Evolutionary conservation across 2,888 invertebrate species (phyloP), one percentile per base, ranked within the genome.

Genomic region (Cantharis nigra): DNA sequence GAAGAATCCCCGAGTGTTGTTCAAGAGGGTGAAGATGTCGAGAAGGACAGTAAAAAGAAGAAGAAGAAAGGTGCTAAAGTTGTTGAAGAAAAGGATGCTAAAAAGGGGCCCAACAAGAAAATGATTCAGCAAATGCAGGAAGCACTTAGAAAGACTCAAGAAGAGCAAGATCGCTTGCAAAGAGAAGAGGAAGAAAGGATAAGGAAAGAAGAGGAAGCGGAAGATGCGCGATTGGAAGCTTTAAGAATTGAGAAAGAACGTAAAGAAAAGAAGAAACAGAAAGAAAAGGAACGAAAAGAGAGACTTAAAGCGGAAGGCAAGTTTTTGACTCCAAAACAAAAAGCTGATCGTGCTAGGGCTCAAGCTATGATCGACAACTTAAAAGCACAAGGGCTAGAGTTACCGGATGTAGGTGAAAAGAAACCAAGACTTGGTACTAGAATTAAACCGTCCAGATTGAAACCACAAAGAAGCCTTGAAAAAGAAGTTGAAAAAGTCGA

Each of bases 291-390:
- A 86, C 92, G 96, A 71, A 97, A 96, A 88, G 97, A 97, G 85
- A 92, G 97, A 85, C 90, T 97, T 83, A 98, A 98, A 88, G 96
- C 96, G n/a, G 98, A 98, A 89, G 99, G 99, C 3, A 98, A 97
- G 89, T 90, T 97, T 33, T 89, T 98, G 77, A 98, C 98, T 2
- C 94, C 96, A 0, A 98, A 98, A 88, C 98, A 99, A 87, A 98
- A 97, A 87, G 95, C 95, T 81, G 97, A 97, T 83, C 93, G 95
- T 80, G 95, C 96, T 0, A 91, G 97, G 81, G 97, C 97, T 9
- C 95, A 96, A 87, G 96, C 96, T 76, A 92, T 97, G 91, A 89
- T 98, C 79, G 97, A 97, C 72, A 94, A 95, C 1, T 90, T 97
- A 63, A 97, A 96, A 88, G 97, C 96, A 9, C 96, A 97, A 89